Base-by-base conservation (phyloP, 2,113 vertebrate species). In the Sphaerodactylus townsendi region DNA sequence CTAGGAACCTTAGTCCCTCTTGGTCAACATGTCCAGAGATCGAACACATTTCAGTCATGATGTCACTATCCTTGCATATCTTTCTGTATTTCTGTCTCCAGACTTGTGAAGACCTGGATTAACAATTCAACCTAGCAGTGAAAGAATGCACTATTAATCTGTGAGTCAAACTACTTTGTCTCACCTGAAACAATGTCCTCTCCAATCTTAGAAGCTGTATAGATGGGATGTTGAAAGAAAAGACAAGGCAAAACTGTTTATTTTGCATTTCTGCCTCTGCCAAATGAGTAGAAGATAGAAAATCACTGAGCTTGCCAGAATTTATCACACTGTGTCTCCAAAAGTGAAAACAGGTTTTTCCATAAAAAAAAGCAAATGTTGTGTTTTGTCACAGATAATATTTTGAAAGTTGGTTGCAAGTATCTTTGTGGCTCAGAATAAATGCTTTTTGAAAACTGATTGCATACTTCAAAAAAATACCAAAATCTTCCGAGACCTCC, bases 341-440 rank as follows among this genome's bases (percentile, higher is more conserved):
- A 91, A 93, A 94, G 87, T 93, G 91, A 92, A 92, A 93, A 88
- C 83, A 90, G 89, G 91, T 87, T 90, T 93, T 93, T 93, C 90
- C 86, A 77, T 76, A 91, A 2, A 94, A 88, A 80, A 93, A 92
- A 92, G 91, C 76, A 93, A 94, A 88, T 80, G 90, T 85, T 94
- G 90, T 94, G 94, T 93, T 95, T 94, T 91, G 79, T 91, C 92
- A 87, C 84, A 93, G 93, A 94, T 95, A 93, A 94, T 93, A 87
- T 92, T 94, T 91, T 89, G 93, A 91, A 93, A 93, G 91, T 94
- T 93, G 84, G 86, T 91, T 72, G 78, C 74, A 92, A 93, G 91
- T 94, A 94, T 93, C 92, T 94, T 91, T 86, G 84, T 88, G 92
- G 89, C 87, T 90, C 92, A 92, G 91, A 90, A 91, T n/a, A 86